These are phyloP conservation scores for Montipora sp. DNA, from an alignment of 64 coral and sea anemone genomes.

Conservation along the genomic window DNA sequence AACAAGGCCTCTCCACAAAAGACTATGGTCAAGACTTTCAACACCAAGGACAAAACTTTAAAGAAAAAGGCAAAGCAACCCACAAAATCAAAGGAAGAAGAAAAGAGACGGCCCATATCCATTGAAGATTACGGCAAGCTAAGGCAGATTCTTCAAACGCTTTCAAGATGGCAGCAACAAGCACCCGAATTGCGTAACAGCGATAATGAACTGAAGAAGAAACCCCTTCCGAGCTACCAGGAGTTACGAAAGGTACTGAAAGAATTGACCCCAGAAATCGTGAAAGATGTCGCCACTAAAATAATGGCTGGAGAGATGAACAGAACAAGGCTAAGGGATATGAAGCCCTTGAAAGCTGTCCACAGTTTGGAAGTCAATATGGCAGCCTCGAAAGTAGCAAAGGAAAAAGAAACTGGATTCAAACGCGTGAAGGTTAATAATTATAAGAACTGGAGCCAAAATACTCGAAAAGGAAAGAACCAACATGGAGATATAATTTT, in stretches of 20 bases:
- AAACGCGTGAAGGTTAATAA: conserved; percentile 11
- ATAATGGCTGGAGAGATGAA: conserved; percentile 38
- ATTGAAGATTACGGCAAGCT: conserved; percentile 33
- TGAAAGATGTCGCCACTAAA: conserved; percentile 24
- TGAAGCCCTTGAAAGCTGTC: conserved; percentile 3
- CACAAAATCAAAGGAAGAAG: neutral
- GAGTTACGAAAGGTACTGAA: conserved; percentile 28
- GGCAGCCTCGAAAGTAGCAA: neutral
- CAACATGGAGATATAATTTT: conserved; percentile 18
- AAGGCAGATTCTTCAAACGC: conserved; percentile 18
- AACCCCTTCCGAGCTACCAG: conserved; percentile 8
- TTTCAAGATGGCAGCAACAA: conserved; percentile 38
- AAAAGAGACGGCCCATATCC: conserved; percentile 4
- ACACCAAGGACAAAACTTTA: conserved; percentile 4
- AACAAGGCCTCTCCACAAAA: neutral
- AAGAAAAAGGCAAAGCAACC: neutral
- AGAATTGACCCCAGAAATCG: conserved; percentile 42
- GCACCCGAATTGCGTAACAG: neutral
- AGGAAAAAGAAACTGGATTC: neutral
- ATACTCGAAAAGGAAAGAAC: neutral
- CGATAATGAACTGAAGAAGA: neutral
- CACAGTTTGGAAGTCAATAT: conserved; percentile 22
- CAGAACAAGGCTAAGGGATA: conserved; percentile 26
- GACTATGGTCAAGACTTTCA: neutral
- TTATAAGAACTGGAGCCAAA: conserved; percentile 27